phyloP scores from a whole-genome alignment of 2,888 invertebrate species.

The Chaitophorus viminalis region DNA sequence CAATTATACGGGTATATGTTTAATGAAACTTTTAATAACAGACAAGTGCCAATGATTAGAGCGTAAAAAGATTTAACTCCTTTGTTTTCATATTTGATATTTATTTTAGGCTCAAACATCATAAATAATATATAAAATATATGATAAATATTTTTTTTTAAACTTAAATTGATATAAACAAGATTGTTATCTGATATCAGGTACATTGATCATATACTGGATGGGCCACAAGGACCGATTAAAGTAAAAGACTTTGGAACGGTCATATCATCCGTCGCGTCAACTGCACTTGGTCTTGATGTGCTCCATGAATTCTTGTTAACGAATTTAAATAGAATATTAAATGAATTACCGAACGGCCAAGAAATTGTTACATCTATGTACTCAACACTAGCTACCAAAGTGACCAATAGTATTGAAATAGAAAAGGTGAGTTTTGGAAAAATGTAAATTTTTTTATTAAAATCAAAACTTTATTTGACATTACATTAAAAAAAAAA shows the following conservation, averaged over 20 bases:
- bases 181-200: background rate
- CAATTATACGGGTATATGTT: slow-evolving; percentile 12
- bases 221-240: slow-evolving; percentile 21
- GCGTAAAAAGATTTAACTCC: no score
- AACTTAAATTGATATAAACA: no score
- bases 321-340: background rate
- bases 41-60: no score
- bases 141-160: no score
- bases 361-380: background rate
- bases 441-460: no score
- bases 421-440: slow-evolving; percentile 27
- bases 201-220: slow-evolving; percentile 20
- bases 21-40: no score
- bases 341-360: background rate
- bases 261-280: background rate
- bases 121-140: no score
- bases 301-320: slow-evolving; percentile 37
- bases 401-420: background rate
- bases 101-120: no score
- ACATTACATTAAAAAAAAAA: background rate
- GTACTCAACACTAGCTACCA: background rate
- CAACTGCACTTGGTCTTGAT: slow-evolving; percentile 6
- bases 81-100: no score
- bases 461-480: no score
- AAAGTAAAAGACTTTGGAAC: background rate